These are phyloP conservation scores for Antechinus flavipes DNA, from an alignment of 2,113 vertebrate genomes.

Conservation along the genomic window DNA sequence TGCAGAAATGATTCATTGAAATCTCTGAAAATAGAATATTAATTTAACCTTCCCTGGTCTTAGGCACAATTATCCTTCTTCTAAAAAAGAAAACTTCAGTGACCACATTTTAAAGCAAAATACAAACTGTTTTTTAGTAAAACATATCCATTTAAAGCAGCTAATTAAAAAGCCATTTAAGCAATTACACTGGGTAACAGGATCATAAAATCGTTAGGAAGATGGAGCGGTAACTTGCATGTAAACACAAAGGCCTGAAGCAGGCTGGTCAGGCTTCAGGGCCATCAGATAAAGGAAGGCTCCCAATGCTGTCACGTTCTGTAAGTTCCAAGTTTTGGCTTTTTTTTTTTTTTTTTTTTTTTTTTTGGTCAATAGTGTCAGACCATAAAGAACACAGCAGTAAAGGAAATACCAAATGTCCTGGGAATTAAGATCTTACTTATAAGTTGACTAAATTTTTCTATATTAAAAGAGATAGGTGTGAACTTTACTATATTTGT, in stretches of 20 bases:
- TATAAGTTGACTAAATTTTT: conserved; percentile 20
- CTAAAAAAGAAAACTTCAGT: conserved; percentile 43
- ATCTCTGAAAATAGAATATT: conserved; percentile 5
- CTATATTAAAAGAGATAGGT: not conserved
- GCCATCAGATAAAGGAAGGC: conserved; percentile 39
- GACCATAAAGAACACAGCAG: not conserved
- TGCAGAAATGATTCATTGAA: conserved; percentile 45
- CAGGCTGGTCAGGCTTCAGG: conserved; percentile 25
- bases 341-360: not conserved
- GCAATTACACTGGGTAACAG: conserved; percentile 49
- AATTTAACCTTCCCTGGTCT: not conserved
- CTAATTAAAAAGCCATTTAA: conserved; percentile 68
- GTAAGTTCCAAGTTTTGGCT: conserved; percentile 35
- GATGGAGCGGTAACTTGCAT: conserved; percentile 22
- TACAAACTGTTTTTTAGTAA: conserved; percentile 29
- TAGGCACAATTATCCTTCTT: conserved; percentile 14
- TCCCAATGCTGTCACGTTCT: conserved; percentile 32
- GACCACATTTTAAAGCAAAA: conserved; percentile 64
- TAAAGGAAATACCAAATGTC: conserved; percentile 26
- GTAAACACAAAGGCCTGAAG: not conserved
- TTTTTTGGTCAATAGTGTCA: not conserved
- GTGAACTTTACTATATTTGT: not conserved
- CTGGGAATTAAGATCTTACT: not conserved
- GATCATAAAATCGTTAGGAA: conserved; percentile 41
- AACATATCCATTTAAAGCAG: conserved; percentile 46